Evolutionary conservation across 2,888 invertebrate species (phyloP).

Genomic region (Pedicia rivosa): DNA sequence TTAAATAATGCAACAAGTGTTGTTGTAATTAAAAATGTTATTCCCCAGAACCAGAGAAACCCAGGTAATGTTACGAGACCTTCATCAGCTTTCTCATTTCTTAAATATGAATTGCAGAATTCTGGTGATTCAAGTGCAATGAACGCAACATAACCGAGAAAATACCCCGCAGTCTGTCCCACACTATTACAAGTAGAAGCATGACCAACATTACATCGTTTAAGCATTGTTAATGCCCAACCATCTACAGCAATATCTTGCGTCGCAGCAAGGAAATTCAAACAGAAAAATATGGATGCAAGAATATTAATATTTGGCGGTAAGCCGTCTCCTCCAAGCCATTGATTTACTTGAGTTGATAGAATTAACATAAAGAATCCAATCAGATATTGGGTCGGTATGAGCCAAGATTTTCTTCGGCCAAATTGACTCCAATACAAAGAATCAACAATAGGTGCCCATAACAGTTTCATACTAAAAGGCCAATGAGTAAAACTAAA

Average conservation of each 20-base stretch:
- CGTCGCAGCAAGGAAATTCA: slow-evolving; percentile 95
- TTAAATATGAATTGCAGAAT: slow-evolving; percentile 88
- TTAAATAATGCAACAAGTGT: slow-evolving; percentile 82
- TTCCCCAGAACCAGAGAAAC: slow-evolving; percentile 91
- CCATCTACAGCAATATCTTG: slow-evolving; percentile 99
- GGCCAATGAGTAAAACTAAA: slow-evolving; percentile 94
- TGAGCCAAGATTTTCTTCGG: slow-evolving; percentile 86
- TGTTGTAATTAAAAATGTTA: slow-evolving; percentile 78
- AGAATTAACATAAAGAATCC: slow-evolving; percentile 80
- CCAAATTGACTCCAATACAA: slow-evolving; percentile 73
- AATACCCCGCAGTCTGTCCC: slow-evolving; percentile 95
- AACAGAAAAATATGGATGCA: slow-evolving; percentile 71
- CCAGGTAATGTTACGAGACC: slow-evolving; percentile 62
- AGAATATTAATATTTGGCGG: slow-evolving; percentile 58
- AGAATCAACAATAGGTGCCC: slow-evolving; percentile 98
- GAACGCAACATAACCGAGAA: slow-evolving; percentile 91
- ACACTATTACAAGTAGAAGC: slow-evolving; percentile 98
- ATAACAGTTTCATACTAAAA: slow-evolving; percentile 79
- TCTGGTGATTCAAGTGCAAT: slow-evolving; percentile 89
- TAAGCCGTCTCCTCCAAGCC: slow-evolving; percentile 46
- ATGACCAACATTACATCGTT: slow-evolving; percentile 93
- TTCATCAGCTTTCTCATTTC: slow-evolving; percentile 47
- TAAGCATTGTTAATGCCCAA: slow-evolving; percentile 98
- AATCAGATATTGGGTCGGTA: slow-evolving; percentile 84
- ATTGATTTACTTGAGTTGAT: slow-evolving; percentile 55